phyloP scores from a whole-genome alignment of 2,888 invertebrate genomes.

The Drosophila gaucha region DNA sequence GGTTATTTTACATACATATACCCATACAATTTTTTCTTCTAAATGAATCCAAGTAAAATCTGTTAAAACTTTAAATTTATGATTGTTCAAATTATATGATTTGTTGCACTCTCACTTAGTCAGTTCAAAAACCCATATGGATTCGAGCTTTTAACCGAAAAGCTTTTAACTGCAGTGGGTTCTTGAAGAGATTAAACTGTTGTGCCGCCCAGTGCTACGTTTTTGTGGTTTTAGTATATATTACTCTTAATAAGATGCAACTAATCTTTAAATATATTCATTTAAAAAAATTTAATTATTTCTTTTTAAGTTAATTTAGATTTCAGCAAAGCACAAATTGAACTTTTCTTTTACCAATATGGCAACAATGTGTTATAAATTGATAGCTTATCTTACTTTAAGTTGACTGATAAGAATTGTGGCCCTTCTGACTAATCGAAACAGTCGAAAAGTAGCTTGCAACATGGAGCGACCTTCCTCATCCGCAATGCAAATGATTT shows the following conservation, averaged over 20 bases:
- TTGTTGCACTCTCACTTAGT: neutral
- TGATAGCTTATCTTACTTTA: slow-evolving; percentile 40
- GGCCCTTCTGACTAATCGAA: slow-evolving; percentile 37
- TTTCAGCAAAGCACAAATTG: too few species aligned
- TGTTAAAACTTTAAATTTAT: too few species aligned
- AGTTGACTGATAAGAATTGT: slow-evolving; percentile 26
- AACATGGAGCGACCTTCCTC: slow-evolving; percentile 60
- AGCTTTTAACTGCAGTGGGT: neutral
- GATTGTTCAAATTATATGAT: too few species aligned
- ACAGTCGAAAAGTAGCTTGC: slow-evolving; percentile 17
- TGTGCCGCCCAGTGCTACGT: neutral
- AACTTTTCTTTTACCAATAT: neutral
- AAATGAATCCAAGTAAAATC: too few species aligned
- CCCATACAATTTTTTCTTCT: too few species aligned
- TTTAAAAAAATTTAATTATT: neutral
- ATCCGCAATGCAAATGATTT: slow-evolving; percentile 55
- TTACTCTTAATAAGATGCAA: neutral
- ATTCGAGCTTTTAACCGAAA: neutral
- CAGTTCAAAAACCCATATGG: neutral
- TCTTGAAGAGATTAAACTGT: neutral
- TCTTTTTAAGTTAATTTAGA: neutral
- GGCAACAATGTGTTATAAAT: slow-evolving; percentile 19
- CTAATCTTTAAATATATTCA: neutral
- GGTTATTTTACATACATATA: neutral
- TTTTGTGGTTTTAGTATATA: neutral